These are phyloP conservation scores for Pseudomyrmex cubaensis DNA, from an alignment of 1,140 invertebrate species.

Conservation along the genomic window DNA sequence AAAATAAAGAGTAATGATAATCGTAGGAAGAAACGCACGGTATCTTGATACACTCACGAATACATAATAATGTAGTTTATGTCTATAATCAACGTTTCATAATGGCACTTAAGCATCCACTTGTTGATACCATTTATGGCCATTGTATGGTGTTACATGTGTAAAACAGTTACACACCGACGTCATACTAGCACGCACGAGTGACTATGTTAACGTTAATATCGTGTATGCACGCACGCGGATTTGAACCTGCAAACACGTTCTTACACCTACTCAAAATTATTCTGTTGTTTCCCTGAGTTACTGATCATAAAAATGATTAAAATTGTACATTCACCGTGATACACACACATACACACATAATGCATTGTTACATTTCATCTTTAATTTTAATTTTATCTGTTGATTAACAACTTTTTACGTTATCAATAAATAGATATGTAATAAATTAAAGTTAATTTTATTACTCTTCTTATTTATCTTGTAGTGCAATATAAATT, in stretches of 20 bases:
- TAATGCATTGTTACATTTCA: too few species aligned
- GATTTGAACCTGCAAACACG: conserved; percentile 64
- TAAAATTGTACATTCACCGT: not conserved
- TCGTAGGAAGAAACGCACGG: conserved; percentile 66
- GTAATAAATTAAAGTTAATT: not conserved
- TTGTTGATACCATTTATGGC: conserved; percentile 80
- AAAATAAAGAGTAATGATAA: conserved; percentile 64
- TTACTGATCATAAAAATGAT: not conserved
- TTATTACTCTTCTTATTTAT: not conserved
- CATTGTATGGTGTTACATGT: conserved; percentile 71
- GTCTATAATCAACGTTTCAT: conserved; percentile 78
- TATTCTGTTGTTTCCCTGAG: not conserved
- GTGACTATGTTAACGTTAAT: conserved; percentile 71
- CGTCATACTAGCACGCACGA: conserved; percentile 65
- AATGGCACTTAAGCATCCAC: conserved; percentile 81
- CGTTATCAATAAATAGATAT: not conserved
- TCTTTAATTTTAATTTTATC: not conserved
- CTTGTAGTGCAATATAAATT: too few species aligned
- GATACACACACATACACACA: too few species aligned
- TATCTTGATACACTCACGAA: conserved; percentile 70
- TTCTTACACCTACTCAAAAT: not conserved
- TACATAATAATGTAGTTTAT: conserved; percentile 76
- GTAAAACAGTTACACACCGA: conserved; percentile 71
- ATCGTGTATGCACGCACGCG: conserved; percentile 66
- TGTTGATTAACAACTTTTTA: not conserved